Percentiles rank a stretch among this genome's conserved stretches.
phyloP scores from a whole-genome alignment of 2,797 vertebrate genomes.

The Takifugu rubripes region DNA sequence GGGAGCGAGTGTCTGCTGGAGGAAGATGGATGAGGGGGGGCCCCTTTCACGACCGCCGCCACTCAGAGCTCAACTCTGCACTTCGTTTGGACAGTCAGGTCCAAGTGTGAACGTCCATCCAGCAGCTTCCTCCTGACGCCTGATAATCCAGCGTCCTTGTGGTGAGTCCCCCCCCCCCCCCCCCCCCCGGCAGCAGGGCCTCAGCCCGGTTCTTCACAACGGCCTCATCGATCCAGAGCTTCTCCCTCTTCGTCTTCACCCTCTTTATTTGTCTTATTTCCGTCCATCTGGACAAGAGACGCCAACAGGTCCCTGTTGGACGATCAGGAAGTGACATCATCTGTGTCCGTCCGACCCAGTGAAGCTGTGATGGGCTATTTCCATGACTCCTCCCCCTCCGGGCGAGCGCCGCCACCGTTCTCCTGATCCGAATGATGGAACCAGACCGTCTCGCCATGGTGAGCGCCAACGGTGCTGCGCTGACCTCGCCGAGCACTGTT shows the following conservation, averaged over 20 bases:
- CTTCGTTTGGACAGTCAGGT: slow-evolving; percentile 19
- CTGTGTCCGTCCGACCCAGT: not conserved
- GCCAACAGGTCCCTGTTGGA: slow-evolving; percentile 8
- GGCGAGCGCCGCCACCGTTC: slow-evolving; percentile 51
- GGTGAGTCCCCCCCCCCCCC: too few species aligned
- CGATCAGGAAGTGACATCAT: slow-evolving; percentile 6
- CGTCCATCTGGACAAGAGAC: too few species aligned
- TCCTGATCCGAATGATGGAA: slow-evolving; percentile 25
- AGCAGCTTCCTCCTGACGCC: slow-evolving; percentile 7
- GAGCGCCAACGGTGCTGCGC: too few species aligned
- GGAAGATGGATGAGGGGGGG: slow-evolving; percentile 66
- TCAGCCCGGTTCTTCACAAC: too few species aligned
- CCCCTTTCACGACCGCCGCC: slow-evolving; percentile 42
- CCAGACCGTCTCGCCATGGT: slow-evolving; percentile 36
- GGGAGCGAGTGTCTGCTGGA: slow-evolving; percentile 43
- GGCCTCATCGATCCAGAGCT: too few species aligned
- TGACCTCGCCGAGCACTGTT: slow-evolving; percentile 52
- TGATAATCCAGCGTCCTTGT: not conserved
- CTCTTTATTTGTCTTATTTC: too few species aligned
- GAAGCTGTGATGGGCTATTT: slow-evolving; percentile 37
- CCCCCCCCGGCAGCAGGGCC: too few species aligned
- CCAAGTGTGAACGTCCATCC: slow-evolving; percentile 25
- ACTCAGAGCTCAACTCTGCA: slow-evolving; percentile 11
- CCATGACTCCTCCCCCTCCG: slow-evolving; percentile 23
- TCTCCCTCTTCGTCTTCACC: too few species aligned